A percentile compares a stretch with the other conserved stretches of the same genome.
Conservation (phyloP, 2,113 vertebrate species). For the Amphiprion ocellaris region DNA sequence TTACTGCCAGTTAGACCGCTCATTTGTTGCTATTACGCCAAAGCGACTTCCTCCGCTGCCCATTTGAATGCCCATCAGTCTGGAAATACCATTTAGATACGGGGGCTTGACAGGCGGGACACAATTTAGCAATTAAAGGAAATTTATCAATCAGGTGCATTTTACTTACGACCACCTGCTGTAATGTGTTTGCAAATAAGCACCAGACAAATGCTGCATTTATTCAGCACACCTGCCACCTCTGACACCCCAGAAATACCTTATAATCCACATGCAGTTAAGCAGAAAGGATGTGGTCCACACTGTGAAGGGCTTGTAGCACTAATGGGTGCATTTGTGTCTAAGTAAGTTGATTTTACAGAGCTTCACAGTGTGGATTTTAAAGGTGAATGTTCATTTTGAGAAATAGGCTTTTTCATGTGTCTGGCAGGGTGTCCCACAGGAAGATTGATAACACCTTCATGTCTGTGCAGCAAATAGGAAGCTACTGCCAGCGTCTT, state of each 20-base stretch:
- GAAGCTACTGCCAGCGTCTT: neutral
- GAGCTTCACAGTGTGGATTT: no score
- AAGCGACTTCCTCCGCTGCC: slow-evolving; percentile 83
- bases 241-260: slow-evolving; percentile 16
- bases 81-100: slow-evolving; percentile 65
- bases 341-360: no score
- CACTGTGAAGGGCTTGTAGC: accelerated
- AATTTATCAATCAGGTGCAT: slow-evolving; percentile 63
- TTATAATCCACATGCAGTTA: neutral
- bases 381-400: no score
- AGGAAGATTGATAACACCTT: no score
- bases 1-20: slow-evolving; percentile 77
- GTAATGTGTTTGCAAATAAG: slow-evolving; percentile 59
- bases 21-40: slow-evolving; percentile 75
- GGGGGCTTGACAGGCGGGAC: slow-evolving; percentile 62
- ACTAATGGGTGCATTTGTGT: neutral
- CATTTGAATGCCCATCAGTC: slow-evolving; percentile 63
- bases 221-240: slow-evolving; percentile 45
- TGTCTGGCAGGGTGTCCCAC: no score
- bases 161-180: slow-evolving; percentile 37
- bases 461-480: neutral
- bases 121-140: slow-evolving; percentile 67
- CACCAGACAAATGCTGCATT: slow-evolving; percentile 33
- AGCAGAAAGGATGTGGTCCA: neutral
- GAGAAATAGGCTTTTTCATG: no score